Evolutionary conservation across 2,797 vertebrate species (phyloP), one percentile per base, ranked within the genome.

Genomic region (Sebastes cheni): DNA sequence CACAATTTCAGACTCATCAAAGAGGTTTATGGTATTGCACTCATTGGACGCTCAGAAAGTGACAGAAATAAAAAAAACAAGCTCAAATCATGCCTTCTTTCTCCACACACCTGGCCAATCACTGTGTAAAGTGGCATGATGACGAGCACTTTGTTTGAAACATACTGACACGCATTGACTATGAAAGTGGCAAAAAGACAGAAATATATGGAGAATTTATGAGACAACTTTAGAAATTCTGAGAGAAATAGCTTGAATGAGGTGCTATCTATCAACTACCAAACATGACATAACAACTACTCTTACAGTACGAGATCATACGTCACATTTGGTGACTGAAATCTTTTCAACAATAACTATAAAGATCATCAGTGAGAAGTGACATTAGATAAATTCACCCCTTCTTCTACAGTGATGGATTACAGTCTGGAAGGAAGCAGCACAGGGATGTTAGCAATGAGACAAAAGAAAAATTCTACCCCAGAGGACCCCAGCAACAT

Each of bases 321-420:
- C 4, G 22, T 71, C 46, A 69, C 12, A 34, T 56, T 59, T 50
- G 56, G 32, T 58, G 23, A 62, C 30, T 34, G 59, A 69, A 50
- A 65, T 82, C n/a, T 58, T 76, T 85, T 58, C 46, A 75, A 67
- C 52, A 68, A 68, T 36, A 61, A 69, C 18, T 60, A 70, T 67
- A 46, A 36, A 72, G 22, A 59, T 55, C 3, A 11, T 72, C 29
- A 60, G 14, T 59, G 18, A 66, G 27, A 77, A 68, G 11, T 39
- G 46, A 27, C 29, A 3, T 60, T 32, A 55, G 46, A 62, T 65
- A 13, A 23, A 9, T 16, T 59, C 22, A 16, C 36, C 18, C 27
- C 36, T 65, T 9, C 67, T 23, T 32, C 42, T 5, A 11, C 27
- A 10, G 12, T 66, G 70, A 74, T 67, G 4, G 25, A 73, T 58